phyloP scores from a whole-genome alignment of 2,888 invertebrate genomes.

The Morpho helenor region DNA sequence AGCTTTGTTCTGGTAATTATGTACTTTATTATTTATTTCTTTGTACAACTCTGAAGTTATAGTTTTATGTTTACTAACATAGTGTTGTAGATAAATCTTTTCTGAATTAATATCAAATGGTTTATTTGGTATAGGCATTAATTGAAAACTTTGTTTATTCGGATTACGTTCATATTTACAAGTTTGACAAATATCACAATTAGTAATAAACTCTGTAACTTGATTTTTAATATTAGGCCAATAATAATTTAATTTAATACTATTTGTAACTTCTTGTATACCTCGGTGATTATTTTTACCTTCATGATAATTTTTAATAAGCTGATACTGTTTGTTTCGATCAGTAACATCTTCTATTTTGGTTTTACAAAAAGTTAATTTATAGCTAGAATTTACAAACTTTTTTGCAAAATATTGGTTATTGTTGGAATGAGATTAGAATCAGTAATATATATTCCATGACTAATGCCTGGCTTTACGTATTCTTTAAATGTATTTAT shows the following conservation, averaged over 20 bases:
- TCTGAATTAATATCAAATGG: too few relatives aligned
- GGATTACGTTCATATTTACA: slow-evolving; percentile 22
- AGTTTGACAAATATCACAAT: too few relatives aligned
- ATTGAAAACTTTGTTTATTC: slow-evolving; percentile 15
- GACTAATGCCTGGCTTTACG: slow-evolving; percentile 27
- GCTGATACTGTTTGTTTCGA: slow-evolving; percentile 29
- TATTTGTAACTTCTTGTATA: slow-evolving; percentile 28
- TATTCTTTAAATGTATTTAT: slow-evolving; percentile 31
- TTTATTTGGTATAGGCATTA: slow-evolving; percentile 15
- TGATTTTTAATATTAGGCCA: too few relatives aligned
- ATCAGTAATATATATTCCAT: slow-evolving; percentile 21
- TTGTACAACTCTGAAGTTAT: too few relatives aligned
- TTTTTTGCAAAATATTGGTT: slow-evolving; percentile 25
- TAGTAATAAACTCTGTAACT: too few relatives aligned
- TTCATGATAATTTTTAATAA: slow-evolving; percentile 29
- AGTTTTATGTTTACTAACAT: too few relatives aligned
- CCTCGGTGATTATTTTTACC: slow-evolving; percentile 34
- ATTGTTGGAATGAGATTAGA: slow-evolving; percentile 25
- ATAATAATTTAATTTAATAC: slow-evolving; percentile 21
- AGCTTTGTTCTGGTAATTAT: too few relatives aligned
- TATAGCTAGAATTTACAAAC: slow-evolving; percentile 28
- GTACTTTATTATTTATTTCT: too few relatives aligned
- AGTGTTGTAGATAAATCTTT: too few relatives aligned
- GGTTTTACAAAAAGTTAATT: slow-evolving; percentile 5
- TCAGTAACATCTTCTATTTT: slow-evolving; percentile 28